Percentiles rank a stretch among this genome's conserved stretches.
Conservation (phyloP, 2,888 invertebrate species). For the Cryptosula pallasiana region DNA sequence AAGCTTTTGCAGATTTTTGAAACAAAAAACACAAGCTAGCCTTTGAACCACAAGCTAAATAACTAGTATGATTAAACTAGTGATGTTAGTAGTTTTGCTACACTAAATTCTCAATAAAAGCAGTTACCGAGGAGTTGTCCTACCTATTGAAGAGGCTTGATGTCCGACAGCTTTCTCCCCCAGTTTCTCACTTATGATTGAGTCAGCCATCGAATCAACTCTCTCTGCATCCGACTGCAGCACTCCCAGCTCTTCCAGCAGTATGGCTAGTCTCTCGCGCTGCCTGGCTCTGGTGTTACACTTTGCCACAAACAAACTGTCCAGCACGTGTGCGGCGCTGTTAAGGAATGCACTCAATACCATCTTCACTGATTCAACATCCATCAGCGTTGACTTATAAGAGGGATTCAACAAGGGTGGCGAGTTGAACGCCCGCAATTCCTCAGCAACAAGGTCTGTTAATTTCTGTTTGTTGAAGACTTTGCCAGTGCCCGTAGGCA, state of each 20-base stretch:
- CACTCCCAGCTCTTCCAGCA: conserved; percentile 82
- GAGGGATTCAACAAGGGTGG: conserved; percentile 80
- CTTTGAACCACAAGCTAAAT: no score
- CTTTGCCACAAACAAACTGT: conserved; percentile 54
- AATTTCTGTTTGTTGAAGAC: conserved; percentile 63
- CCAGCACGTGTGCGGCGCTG: conserved; percentile 25
- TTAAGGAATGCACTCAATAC: conserved; percentile 22
- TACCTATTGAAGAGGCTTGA: neutral
- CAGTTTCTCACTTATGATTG: neutral
- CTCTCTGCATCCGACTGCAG: conserved; percentile 78
- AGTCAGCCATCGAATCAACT: conserved; percentile 9
- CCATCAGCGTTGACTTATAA: conserved; percentile 30
- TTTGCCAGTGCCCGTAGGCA: conserved; percentile 48
- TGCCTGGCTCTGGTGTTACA: conserved; percentile 94
- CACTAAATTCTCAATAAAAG: no score
- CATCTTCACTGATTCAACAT: neutral
- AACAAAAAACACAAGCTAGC: no score
- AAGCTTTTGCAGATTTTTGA: no score
- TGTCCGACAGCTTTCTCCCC: conserved; percentile 6
- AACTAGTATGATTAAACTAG: no score
- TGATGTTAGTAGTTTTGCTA: no score
- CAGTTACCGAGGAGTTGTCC: no score
- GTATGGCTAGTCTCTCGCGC: conserved; percentile 81
- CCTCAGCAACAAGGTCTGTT: conserved; percentile 77
- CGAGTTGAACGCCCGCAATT: conserved; percentile 78